These are phyloP conservation scores for Pogonomyrmex barbatus DNA, from an alignment of 1,140 invertebrate species.

Conservation along the genomic window DNA sequence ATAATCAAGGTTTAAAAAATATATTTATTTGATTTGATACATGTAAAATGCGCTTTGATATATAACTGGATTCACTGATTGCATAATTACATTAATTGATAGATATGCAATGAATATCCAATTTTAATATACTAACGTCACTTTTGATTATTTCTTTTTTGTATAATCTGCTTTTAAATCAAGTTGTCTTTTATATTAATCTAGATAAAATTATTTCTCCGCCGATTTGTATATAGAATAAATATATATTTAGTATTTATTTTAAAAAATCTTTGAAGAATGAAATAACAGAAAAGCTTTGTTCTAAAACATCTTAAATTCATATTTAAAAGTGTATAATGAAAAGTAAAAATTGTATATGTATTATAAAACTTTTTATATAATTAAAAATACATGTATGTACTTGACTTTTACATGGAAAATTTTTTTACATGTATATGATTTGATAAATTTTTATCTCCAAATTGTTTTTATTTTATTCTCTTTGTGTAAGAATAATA, in stretches of 20 bases:
- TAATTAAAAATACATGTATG: neutral
- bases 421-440: too few species aligned
- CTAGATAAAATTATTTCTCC: neutral
- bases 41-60: too few species aligned
- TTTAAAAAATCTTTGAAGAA: neutral
- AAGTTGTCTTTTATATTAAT: neutral
- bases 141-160: neutral
- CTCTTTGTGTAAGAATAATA: neutral
- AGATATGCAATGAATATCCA: neutral
- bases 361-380: neutral
- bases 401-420: too few species aligned
- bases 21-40: neutral
- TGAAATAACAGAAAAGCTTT: neutral
- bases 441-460: neutral
- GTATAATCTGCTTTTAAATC: neutral
- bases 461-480: neutral
- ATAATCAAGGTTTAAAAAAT: neutral
- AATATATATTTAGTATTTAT: neutral
- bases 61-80: too few species aligned
- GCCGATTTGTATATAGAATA: neutral
- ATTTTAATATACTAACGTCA: neutral
- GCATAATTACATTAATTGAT: neutral
- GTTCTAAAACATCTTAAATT: neutral
- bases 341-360: neutral
- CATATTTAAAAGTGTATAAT: neutral